These are phyloP conservation scores for Schrankia costaestrigalis DNA, from an alignment of 2,888 invertebrate species.

Conservation along the genomic window DNA sequence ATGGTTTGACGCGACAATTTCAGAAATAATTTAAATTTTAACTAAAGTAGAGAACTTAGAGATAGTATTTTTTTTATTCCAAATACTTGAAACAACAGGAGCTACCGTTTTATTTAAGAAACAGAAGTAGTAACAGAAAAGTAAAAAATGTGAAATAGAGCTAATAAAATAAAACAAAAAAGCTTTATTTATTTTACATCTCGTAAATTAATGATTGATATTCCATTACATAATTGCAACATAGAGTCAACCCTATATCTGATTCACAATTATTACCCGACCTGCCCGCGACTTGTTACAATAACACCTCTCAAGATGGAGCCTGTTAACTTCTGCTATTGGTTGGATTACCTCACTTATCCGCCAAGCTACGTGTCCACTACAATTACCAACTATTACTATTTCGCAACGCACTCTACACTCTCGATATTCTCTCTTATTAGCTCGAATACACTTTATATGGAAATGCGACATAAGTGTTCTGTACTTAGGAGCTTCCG, in stretches of 20 bases:
- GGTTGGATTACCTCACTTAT: constrained; percentile 61
- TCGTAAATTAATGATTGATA: not conserved
- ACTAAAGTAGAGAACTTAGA: too few species aligned
- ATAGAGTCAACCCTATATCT: constrained; percentile 37
- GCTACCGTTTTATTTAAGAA: too few species aligned
- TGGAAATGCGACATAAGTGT: constrained; percentile 31
- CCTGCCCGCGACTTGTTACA: constrained; percentile 40
- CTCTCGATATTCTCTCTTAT: constrained; percentile 50
- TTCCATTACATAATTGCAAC: not conserved
- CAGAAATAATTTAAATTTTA: too few species aligned
- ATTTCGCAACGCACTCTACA: constrained; percentile 53
- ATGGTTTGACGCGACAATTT: too few species aligned
- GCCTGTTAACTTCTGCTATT: constrained; percentile 47
- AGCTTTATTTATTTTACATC: not conserved
- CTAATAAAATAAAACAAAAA: not conserved
- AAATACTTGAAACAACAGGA: too few species aligned
- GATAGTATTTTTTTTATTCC: too few species aligned
- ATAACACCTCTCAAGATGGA: constrained; percentile 41
- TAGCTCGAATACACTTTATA: constrained; percentile 37
- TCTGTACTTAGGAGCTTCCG: constrained; percentile 6
- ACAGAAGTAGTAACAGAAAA: too few species aligned
- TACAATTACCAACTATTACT: constrained; percentile 59
- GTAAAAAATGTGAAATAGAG: too few species aligned
- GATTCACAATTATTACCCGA: constrained; percentile 51
- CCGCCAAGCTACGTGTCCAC: constrained; percentile 55